Base-by-base conservation (phyloP, 2,797 vertebrate genomes). In the Sciurus vulgaris region DNA sequence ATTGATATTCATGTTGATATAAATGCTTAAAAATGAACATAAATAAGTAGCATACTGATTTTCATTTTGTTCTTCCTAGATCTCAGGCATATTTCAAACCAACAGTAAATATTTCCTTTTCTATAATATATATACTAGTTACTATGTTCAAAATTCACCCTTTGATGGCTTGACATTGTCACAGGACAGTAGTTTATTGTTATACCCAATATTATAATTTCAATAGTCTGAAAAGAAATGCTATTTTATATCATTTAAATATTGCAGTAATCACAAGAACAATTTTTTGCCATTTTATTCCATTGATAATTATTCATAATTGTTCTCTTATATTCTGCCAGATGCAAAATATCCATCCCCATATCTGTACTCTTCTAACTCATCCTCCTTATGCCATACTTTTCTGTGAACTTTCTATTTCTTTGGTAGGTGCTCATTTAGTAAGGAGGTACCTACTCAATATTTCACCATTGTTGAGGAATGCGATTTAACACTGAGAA, bases 321-420 rank as follows among this genome's bases (percentile, higher is more conserved):
- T 79, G 13, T 7, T 81, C 56, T 61, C 24, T 69, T 81, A 47
- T 14, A 70, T 63, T 38, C n/a, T 85, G 81, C 18, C 38, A 82
- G 13, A 74, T 38, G 38, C 7, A 94, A 89, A 89, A n/a, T 61
- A 54, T 20, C 3, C 24, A 51, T 20, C 17, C 24, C 10, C 44
- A 84, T 49, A 33, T 67, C 3, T 47, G 78, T 54, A 17, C 22
- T 67, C 18, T 74, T 47, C 15, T 51, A n/a, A 28, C 20, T 59
- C 7, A 7, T 6, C 7, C 92, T 79, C 18, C 1, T 81, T 8
- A 15, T 76, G n/a, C 1, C 41, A 33, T 38, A 12, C 3, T 38
- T 79, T 93, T 86, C 24, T 72, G 26, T 89, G 17, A 90, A 90
- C 30, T 61, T 73, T 20, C 9, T 87, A 49, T 35, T 91, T 92